Conservation (phyloP, 1,140 invertebrate species). For the Temnothorax nylanderi region DNA sequence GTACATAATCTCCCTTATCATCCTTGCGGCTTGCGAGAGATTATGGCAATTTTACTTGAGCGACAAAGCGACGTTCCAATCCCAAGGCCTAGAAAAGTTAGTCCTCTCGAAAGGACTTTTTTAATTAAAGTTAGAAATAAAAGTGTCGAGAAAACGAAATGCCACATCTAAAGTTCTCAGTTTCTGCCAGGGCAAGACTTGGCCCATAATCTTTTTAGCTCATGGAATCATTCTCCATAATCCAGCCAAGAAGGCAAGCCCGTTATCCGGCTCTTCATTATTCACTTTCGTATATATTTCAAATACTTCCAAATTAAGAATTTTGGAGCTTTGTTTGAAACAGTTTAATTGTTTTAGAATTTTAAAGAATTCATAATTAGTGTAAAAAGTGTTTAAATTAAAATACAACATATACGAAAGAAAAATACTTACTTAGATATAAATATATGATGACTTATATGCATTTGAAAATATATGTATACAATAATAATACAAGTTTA, state of each 20-base stretch:
- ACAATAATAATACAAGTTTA: neutral
- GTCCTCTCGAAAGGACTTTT: conserved; percentile 46
- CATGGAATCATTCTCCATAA: conserved; percentile 26
- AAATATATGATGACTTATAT: neutral
- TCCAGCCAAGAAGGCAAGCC: neutral
- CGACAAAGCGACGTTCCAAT: conserved; percentile 51
- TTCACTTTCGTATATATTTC: neutral
- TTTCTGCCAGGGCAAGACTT: neutral
- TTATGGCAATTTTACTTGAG: conserved; percentile 55
- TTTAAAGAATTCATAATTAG: neutral
- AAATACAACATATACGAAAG: neutral
- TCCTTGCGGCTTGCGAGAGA: conserved; percentile 22
- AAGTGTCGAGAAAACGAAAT: conserved; percentile 54
- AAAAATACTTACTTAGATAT: neutral
- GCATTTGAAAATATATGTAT: no score
- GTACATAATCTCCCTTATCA: conserved; percentile 44
- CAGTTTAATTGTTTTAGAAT: neutral
- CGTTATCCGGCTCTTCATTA: neutral
- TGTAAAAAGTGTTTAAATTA: neutral
- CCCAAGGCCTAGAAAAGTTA: conserved; percentile 38
- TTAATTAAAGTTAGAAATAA: conserved; percentile 61
- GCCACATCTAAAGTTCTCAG: conserved; percentile 29
- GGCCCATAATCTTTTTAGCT: conserved; percentile 41
- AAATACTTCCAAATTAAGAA: neutral
- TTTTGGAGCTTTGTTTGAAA: neutral